These are phyloP conservation scores for Emydocephalus ijimae DNA, from an alignment of 2,113 vertebrate genomes.

Conservation along the genomic window DNA sequence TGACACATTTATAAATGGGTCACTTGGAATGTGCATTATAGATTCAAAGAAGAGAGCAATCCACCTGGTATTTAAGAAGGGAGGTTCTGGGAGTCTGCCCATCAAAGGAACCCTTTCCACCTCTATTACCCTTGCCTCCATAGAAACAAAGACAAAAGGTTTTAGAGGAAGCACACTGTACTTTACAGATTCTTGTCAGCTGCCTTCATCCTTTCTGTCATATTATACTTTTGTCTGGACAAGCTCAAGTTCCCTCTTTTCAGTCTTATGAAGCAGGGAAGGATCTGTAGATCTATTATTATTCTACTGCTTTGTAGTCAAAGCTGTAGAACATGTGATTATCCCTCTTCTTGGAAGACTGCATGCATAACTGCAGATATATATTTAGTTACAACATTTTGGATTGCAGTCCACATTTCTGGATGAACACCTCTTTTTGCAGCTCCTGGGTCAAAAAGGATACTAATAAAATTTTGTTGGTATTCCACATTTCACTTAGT, in stretches of 20 bases:
- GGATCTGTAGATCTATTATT: background rate
- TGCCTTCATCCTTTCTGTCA: background rate
- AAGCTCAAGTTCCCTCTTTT: background rate
- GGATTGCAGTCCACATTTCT: background rate
- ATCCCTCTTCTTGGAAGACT: background rate
- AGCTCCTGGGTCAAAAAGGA: background rate
- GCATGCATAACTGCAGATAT: background rate
- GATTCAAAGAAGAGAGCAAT: conserved; percentile 21
- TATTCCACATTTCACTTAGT: background rate
- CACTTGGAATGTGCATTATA: conserved; percentile 28
- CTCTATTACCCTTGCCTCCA: conserved; percentile 21
- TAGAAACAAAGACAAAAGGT: conserved; percentile 9
- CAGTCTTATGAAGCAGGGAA: background rate
- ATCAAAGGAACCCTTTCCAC: background rate
- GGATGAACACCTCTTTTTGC: background rate
- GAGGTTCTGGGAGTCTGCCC: background rate
- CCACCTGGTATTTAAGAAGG: conserved; percentile 44
- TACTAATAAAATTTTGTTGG: background rate
- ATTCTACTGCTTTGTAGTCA: background rate
- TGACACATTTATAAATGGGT: conserved; percentile 60
- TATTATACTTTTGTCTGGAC: background rate
- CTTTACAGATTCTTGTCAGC: background rate
- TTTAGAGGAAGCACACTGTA: background rate
- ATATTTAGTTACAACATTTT: background rate
- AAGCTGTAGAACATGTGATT: background rate